These are phyloP conservation scores for Polylopha cassiicola DNA, from an alignment of 2,888 invertebrate genomes.

Conservation along the genomic window DNA sequence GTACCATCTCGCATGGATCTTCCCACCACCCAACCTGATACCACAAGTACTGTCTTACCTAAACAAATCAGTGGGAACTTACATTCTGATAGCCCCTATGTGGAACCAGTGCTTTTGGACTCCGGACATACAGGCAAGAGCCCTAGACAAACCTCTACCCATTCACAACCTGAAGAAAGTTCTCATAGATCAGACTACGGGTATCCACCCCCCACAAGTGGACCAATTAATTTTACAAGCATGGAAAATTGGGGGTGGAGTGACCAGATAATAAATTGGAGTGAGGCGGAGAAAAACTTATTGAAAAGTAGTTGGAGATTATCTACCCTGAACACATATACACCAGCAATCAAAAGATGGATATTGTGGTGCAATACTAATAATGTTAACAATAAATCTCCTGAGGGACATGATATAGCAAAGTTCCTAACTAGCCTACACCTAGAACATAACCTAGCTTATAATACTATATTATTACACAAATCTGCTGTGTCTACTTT, in stretches of 20 bases:
- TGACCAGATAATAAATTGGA: slow-evolving; percentile 9
- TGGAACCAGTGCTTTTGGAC: slow-evolving; percentile 29
- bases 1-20: slow-evolving; percentile 6
- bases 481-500: slow-evolving; percentile 19
- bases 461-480: slow-evolving; percentile 17
- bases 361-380: slow-evolving; percentile 4
- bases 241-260: slow-evolving; percentile 25
- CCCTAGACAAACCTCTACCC: slow-evolving; percentile 5
- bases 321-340: slow-evolving; percentile 11
- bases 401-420: slow-evolving; percentile 5
- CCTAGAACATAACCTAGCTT: slow-evolving; percentile 8
- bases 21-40: slow-evolving; percentile 11
- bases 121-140: slow-evolving; percentile 23
- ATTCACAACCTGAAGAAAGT: slow-evolving; percentile 12
- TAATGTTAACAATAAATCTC: slow-evolving; percentile 2
- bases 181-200: slow-evolving; percentile 20
- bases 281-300: slow-evolving; percentile 10
- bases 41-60: slow-evolving; percentile 5
- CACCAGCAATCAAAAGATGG: slow-evolving; percentile 9
- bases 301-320: slow-evolving; percentile 17
- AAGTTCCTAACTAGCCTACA: slow-evolving; percentile 12
- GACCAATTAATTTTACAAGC: too few relatives aligned
- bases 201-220: slow-evolving; percentile 8
- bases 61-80: slow-evolving; percentile 3
- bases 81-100: slow-evolving; percentile 21